Base-by-base conservation (phyloP, 2,797 vertebrate species). In the Sebastes iracundus region DNA sequence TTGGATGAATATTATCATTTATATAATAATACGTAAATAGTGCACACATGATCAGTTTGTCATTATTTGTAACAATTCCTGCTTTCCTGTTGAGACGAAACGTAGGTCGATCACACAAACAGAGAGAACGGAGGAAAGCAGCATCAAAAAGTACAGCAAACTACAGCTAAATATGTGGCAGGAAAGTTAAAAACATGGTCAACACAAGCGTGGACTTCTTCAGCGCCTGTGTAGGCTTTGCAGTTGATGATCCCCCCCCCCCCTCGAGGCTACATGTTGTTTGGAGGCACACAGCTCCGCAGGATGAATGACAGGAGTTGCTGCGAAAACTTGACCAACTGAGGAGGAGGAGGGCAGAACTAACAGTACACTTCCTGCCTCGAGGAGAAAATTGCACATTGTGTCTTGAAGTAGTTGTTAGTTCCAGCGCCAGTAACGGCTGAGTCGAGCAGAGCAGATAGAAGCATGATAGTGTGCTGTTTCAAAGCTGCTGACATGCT, bases 401-500 rank as follows among this genome's bases (percentile, higher is more conserved):
- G 72, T 28, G 25, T 82, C 60, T 69, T 30, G 32, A 70, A 78
- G 75, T 56, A 61, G 70, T n/a, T 75, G 59, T 88, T 70, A 55
- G 85, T 83, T 91, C 55, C 68, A 38, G 72, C 58, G 76, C 87
- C 82, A 87, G 77, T 4, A 78, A 53, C 35, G 6, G 42, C 58
- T 42, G 69, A 88, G 82, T 22, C 9, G 22, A 82, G 68, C 69
- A 42, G 79, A 61, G 42, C 42, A 49, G 76, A 81, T 18, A 69
- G 58, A 35, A 35, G 0, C 69, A 18, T 60, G 32, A 79, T 20
- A 10, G 32, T 42, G 70, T 1, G 27, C 61, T 81, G 16, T 81
- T 88, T 80, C 73, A 87, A 86, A 83, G 73, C 63, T 71, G 81
- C 81, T 86, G 68, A 88, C 82, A 71, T 56, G 20, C 70, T 65